Base-by-base conservation (phyloP, 2,797 vertebrate genomes). In the Sebastes flavidus region DNA sequence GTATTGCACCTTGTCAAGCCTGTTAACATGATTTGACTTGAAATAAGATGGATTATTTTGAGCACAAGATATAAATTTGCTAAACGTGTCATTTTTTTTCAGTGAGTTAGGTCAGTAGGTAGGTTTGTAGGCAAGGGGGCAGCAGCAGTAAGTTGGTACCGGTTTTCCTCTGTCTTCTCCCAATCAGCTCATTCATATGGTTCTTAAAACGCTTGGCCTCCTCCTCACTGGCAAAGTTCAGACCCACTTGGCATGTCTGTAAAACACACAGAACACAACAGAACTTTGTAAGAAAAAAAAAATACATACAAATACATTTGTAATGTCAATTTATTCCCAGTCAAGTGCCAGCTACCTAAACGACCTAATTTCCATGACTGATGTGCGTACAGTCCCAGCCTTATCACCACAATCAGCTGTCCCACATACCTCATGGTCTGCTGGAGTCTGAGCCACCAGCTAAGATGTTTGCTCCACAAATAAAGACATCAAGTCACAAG, bases 141-240 rank as follows among this genome's bases (percentile, higher is more conserved):
- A 11, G 62, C 5, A 34, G 69, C 24, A 75, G 65, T 20, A 24
- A 65, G 25, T 34, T 14, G 52, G 76, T 94, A 99, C 98, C 98
- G 56, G 97, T 96, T 96, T 96, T 99, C 90, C 97, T 97, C 72
- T 96, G 96, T 88, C 96, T 95, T 89, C 92, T 96, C 75, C 92
- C 91, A 80, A 96, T 54, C 59, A 99, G 92, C 4, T 99, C 97
- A 22, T 77, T 80, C 84, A 97, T 49, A 30, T 94, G 88, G 86
- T 80, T 86, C 63, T 95, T 93, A 93, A 99, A 99, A 86, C 93
- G 96, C 92, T 97, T 98, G 91, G 96, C 95, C 94, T 99, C 98
- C 89, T 99, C 97, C 94, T 99, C 98, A 79, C 77, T 98, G 93
- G 98, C 96, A 94, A 99, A 99, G 96, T 99, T 99, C 93, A 99